These are phyloP conservation scores for Diglossa brunneiventris DNA, from an alignment of 2,113 vertebrate genomes.

Conservation along the genomic window DNA sequence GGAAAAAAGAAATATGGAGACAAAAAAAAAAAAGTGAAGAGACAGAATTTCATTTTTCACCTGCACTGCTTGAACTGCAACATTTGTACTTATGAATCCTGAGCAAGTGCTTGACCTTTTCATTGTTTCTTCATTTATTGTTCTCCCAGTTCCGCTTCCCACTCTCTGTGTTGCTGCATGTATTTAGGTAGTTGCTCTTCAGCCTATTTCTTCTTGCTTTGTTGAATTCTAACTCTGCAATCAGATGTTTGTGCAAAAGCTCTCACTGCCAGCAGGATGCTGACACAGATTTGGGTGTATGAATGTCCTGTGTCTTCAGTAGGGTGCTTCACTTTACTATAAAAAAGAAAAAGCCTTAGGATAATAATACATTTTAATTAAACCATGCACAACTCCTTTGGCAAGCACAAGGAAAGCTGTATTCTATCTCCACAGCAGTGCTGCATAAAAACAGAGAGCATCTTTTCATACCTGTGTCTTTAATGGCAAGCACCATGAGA, in stretches of 20 bases:
- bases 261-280: neutral
- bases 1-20: neutral
- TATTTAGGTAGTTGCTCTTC: neutral
- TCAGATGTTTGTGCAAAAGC: neutral
- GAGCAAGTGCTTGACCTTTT: constrained; percentile 12
- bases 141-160: neutral
- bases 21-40: neutral
- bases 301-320: neutral
- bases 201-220: neutral
- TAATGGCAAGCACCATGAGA: neutral
- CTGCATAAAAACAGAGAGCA: neutral
- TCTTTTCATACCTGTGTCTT: constrained; percentile 6
- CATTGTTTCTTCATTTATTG: constrained; percentile 27
- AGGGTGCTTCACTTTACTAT: neutral
- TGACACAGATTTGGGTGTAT: neutral
- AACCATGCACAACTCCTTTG: neutral
- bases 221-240: neutral
- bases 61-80: neutral
- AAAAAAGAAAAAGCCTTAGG: neutral
- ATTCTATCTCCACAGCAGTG: neutral
- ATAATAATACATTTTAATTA: constrained; percentile 2
- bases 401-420: neutral
- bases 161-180: neutral
- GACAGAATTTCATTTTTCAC: neutral
- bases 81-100: neutral